Evolutionary conservation across 1,140 invertebrate genomes (phyloP).

Genomic region (Procambarus virginalis): DNA sequence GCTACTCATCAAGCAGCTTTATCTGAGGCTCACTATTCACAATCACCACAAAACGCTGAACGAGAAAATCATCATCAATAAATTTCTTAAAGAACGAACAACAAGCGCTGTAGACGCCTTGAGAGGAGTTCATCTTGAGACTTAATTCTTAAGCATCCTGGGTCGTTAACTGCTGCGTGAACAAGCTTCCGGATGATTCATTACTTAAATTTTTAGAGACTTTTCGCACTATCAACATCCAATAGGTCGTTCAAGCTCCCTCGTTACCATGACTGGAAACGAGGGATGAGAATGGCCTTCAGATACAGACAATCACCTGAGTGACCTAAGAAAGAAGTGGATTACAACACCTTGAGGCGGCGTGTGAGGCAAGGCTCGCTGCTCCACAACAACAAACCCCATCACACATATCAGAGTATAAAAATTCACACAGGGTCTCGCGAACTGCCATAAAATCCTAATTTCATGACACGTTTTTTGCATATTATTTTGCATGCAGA

Average conservation of each 20-base stretch:
- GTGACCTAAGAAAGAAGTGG: not conserved
- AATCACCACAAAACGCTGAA: not conserved
- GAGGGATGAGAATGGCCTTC: not conserved
- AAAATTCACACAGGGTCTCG: slow-evolving; percentile 19
- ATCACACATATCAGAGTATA: slow-evolving; percentile 20
- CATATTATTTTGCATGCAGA: slow-evolving; percentile 23
- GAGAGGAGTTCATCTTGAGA: not conserved
- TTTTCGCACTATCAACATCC: too few species aligned
- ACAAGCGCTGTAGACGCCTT: not conserved
- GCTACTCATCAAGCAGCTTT: not conserved
- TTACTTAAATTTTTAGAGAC: not conserved
- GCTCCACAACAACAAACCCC: slow-evolving; percentile 8
- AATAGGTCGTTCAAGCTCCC: not conserved
- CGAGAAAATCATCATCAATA: not conserved
- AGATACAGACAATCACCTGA: not conserved
- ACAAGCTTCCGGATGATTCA: not conserved
- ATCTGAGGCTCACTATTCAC: not conserved
- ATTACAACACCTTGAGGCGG: not conserved
- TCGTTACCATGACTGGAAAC: not conserved
- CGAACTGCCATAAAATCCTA: slow-evolving; percentile 36
- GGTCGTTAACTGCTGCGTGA: not conserved
- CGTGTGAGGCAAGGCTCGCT: not conserved
- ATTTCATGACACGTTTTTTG: slow-evolving; percentile 36
- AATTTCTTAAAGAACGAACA: not conserved
- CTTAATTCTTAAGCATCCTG: not conserved